phyloP scores from a whole-genome alignment of 64 coral and sea anemone species.

The Stichodactyla helianthus region DNA sequence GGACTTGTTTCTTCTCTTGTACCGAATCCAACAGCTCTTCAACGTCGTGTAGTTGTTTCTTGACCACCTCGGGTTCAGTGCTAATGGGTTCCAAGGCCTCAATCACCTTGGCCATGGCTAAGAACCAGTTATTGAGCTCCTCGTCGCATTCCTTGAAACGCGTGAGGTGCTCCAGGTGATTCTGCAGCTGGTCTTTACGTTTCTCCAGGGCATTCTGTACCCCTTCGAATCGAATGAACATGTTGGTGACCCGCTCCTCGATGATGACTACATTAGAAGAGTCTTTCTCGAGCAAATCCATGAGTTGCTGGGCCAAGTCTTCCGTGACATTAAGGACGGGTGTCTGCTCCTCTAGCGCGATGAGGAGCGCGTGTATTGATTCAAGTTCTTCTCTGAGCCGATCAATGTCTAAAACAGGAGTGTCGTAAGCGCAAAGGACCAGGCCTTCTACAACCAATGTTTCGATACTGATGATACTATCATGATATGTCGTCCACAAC shows the following conservation, averaged over 20 bases:
- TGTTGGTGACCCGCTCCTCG: slow-evolving; percentile 50
- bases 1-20: slow-evolving; percentile 77
- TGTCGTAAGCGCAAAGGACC: slow-evolving; percentile 51
- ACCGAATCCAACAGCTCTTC: slow-evolving; percentile 66
- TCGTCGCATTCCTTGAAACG: slow-evolving; percentile 70
- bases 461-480: slow-evolving; percentile 43
- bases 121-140: slow-evolving; percentile 75
- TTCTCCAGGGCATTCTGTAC: slow-evolving; percentile 53
- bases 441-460: slow-evolving; percentile 65
- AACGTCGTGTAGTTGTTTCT: slow-evolving; percentile 67
- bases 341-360: slow-evolving; percentile 64
- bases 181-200: slow-evolving; percentile 51
- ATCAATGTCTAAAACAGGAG: slow-evolving; percentile 55
- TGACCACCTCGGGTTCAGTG: slow-evolving; percentile 82
- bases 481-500: slow-evolving; percentile 59
- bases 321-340: slow-evolving; percentile 52
- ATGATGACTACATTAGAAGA: slow-evolving; percentile 51
- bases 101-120: slow-evolving; percentile 47
- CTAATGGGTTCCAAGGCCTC: slow-evolving; percentile 80
- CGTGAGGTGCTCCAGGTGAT: slow-evolving; percentile 63
- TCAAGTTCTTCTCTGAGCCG: slow-evolving; percentile 52
- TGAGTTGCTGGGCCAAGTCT: slow-evolving; percentile 64
- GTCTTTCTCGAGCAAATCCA: slow-evolving; percentile 61
- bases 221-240: slow-evolving; percentile 48
- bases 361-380: slow-evolving; percentile 44